These are phyloP conservation scores for Bovichtus diacanthus DNA, from an alignment of 2,797 vertebrate species.

Conservation along the genomic window DNA sequence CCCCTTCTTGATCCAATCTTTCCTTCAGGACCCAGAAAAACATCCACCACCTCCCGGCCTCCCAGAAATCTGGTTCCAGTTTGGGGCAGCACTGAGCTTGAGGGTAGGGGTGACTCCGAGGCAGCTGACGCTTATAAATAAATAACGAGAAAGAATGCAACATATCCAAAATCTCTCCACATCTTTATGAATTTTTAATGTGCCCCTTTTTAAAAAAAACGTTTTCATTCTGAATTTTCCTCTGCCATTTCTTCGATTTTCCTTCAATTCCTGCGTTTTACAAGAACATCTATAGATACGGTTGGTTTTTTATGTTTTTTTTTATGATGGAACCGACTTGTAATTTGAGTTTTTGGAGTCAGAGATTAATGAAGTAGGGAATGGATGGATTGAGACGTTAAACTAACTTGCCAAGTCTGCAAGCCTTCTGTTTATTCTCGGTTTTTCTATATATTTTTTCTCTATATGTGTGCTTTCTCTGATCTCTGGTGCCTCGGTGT, in stretches of 20 bases:
- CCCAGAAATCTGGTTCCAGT: slow-evolving; percentile 85
- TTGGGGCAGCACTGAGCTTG: slow-evolving; percentile 71
- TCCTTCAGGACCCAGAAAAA: slow-evolving; percentile 76
- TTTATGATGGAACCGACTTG: slow-evolving; percentile 27
- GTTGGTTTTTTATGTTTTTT: slow-evolving; percentile 15
- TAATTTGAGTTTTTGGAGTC: slow-evolving; percentile 35
- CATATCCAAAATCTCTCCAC: slow-evolving; percentile 62
- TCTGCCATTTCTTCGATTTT: slow-evolving; percentile 7
- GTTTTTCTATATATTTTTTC: background rate
- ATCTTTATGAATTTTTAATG: slow-evolving; percentile 77
- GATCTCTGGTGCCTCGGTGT: background rate
- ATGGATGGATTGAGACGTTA: slow-evolving; percentile 50
- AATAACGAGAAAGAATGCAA: slow-evolving; percentile 75
- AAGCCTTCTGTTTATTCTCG: slow-evolving; percentile 30
- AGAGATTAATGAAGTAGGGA: slow-evolving; percentile 48
- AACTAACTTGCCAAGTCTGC: slow-evolving; percentile 42
- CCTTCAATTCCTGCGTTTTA: slow-evolving; percentile 57
- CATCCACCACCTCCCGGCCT: slow-evolving; percentile 69
- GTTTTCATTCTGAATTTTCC: slow-evolving; percentile 18
- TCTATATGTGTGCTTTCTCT: background rate
- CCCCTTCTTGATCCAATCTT: slow-evolving; percentile 75
- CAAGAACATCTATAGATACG: slow-evolving; percentile 47
- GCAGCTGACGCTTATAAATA: slow-evolving; percentile 84
- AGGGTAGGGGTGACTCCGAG: slow-evolving; percentile 67
- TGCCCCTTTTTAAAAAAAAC: slow-evolving; percentile 6